Percentiles rank a stretch among this genome's conserved stretches.
Conservation (phyloP, 2,888 invertebrate species). For the Ormyrus labotus region DNA sequence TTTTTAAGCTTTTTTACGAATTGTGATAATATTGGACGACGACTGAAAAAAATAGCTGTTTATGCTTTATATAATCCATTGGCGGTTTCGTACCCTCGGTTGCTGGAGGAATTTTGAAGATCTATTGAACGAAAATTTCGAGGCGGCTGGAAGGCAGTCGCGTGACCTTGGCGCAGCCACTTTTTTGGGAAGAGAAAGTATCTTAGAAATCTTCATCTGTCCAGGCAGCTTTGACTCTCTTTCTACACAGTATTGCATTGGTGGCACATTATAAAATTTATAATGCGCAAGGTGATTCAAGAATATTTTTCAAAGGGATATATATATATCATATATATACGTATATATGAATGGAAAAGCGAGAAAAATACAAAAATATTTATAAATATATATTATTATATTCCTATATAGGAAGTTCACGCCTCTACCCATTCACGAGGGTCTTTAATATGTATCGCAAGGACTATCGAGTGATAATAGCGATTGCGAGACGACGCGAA, state of each 20-base stretch:
- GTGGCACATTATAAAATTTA: neutral
- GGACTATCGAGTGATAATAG: constrained; percentile 8
- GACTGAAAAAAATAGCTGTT: too few species aligned
- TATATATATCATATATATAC: constrained; percentile 60
- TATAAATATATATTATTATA: constrained; percentile 37
- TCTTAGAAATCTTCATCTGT: too few species aligned
- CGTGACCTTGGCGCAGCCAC: too few species aligned
- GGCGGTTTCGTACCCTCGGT: too few species aligned
- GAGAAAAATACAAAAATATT: constrained; percentile 36
- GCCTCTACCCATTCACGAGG: constrained; percentile 25
- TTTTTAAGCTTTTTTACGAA: too few species aligned
- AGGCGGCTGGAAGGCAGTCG: too few species aligned
- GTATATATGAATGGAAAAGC: constrained; percentile 31
- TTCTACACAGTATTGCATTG: constrained; percentile 10
- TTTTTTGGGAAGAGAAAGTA: too few species aligned
- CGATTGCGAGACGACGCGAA: neutral
- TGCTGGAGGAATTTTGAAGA: too few species aligned
- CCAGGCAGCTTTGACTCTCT: too few species aligned
- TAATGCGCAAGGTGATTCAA: constrained; percentile 9
- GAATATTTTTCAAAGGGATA: constrained; percentile 54
- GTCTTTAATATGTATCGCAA: constrained; percentile 1
- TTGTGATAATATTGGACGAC: too few species aligned
- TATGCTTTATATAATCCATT: too few species aligned
- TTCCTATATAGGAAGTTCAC: constrained; percentile 20
- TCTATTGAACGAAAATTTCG: too few species aligned